phyloP scores from a whole-genome alignment of 2,888 invertebrate genomes.

The Ferdinandea cuprea region DNA sequence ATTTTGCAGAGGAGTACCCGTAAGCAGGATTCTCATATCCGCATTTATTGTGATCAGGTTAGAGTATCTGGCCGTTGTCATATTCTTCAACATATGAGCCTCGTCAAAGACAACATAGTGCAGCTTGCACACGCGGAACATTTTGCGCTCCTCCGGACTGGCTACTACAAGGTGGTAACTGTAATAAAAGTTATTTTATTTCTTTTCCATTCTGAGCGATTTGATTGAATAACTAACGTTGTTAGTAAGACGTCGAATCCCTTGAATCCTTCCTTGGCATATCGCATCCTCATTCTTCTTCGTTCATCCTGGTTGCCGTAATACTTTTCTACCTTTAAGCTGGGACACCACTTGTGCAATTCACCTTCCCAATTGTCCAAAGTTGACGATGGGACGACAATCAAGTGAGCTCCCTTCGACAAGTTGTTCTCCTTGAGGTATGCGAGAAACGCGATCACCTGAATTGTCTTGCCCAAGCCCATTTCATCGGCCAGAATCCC shows the following conservation, averaged over 20 bases:
- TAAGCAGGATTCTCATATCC: conserved; percentile 92
- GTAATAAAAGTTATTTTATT: not conserved
- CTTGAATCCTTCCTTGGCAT: conserved; percentile 88
- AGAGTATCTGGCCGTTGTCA: conserved; percentile 95
- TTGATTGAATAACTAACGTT: conserved; percentile 86
- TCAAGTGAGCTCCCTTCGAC: conserved; percentile 91
- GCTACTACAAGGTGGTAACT: conserved; percentile 85
- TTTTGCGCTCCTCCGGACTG: conserved; percentile 93
- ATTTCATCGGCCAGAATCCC: conserved; percentile 99
- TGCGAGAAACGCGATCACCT: conserved; percentile 95
- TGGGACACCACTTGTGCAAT: conserved; percentile 90
- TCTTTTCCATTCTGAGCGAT: no score
- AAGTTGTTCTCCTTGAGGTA: conserved; percentile 92
- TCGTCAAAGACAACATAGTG: conserved; percentile 98
- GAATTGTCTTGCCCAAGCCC: conserved; percentile 97
- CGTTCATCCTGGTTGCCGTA: conserved; percentile 95
- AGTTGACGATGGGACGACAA: conserved; percentile 98
- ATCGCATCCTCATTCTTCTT: conserved; percentile 89
- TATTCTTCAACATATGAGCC: conserved; percentile 99
- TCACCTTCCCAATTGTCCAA: conserved; percentile 95
- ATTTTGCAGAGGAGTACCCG: conserved; percentile 98
- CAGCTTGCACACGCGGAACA: conserved; percentile 94
- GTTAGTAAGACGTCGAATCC: conserved; percentile 93
- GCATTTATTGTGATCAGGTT: conserved; percentile 95
- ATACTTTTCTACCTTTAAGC: conserved; percentile 91